Conservation (phyloP, 2,113 vertebrate genomes). For the Cyanistes caeruleus region DNA sequence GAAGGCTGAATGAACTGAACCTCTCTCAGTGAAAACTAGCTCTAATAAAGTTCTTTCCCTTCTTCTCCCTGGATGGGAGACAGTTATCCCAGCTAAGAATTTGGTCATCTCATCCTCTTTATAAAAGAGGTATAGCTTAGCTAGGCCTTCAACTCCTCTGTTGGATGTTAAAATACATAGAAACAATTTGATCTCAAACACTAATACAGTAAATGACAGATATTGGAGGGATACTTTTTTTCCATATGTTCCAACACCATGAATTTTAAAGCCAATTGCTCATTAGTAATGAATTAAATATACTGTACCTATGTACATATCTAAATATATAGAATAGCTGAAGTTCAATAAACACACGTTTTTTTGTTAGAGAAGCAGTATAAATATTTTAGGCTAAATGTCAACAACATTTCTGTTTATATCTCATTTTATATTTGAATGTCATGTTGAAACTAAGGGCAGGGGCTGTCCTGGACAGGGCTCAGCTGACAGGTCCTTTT, state of each 20-base stretch:
- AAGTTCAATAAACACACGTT: neutral
- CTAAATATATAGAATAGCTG: neutral
- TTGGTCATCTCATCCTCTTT: neutral
- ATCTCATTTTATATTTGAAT: neutral
- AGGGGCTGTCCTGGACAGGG: neutral
- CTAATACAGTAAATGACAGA: neutral
- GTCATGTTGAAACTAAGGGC: neutral
- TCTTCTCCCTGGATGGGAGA: neutral
- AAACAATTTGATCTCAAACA: neutral
- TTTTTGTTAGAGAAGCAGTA: neutral
- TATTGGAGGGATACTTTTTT: neutral
- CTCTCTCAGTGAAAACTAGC: neutral
- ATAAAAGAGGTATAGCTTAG: neutral
- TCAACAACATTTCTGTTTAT: neutral
- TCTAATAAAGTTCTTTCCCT: neutral
- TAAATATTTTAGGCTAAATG: neutral
- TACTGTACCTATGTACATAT: neutral
- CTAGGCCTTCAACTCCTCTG: neutral
- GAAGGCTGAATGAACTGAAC: neutral
- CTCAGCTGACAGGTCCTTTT: neutral
- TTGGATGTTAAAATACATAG: neutral
- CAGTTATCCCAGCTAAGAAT: neutral
- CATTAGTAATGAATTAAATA: neutral
- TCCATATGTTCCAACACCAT: neutral
- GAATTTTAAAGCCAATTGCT: neutral